Percentiles rank a stretch among this genome's conserved stretches.
Conservation (phyloP, 2,797 vertebrate species). For the Sylvilagus floridanus region DNA sequence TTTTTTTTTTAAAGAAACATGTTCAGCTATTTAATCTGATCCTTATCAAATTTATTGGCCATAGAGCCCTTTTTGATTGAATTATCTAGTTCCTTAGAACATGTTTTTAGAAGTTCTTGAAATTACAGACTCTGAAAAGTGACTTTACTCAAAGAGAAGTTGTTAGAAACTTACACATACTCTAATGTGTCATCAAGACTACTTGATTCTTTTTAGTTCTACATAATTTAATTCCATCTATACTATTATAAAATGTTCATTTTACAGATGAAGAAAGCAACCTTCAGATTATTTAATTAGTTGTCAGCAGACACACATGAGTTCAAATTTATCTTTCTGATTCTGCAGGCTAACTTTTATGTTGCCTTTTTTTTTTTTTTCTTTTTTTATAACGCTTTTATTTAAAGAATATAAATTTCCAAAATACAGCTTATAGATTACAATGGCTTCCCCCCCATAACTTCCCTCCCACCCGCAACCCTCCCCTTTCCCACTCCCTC, state of each 20-base stretch:
- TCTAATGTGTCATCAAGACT: background rate
- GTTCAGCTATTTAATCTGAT: constrained; percentile 31
- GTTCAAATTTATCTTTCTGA: background rate
- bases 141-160: background rate
- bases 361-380: constrained; percentile 20
- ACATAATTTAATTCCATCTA: constrained; percentile 8
- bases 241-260: constrained; percentile 20
- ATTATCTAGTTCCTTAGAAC: background rate
- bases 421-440: too few species aligned
- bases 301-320: background rate
- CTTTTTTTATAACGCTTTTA: too few species aligned
- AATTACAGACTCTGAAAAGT: constrained; percentile 16
- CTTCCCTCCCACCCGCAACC: too few species aligned
- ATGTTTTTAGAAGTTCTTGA: constrained; percentile 39
- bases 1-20: constrained; percentile 50
- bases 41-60: background rate
- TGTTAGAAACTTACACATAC: constrained; percentile 27
- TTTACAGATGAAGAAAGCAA: constrained; percentile 37
- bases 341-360: constrained; percentile 1
- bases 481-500: too few species aligned
- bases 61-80: background rate
- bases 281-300: background rate
- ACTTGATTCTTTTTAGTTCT: constrained; percentile 53
- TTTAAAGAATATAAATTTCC: too few species aligned
- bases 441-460: too few species aligned